Evolutionary conservation across 2,113 vertebrate species (phyloP).

Genomic region (Puntigrus tetrazona): DNA sequence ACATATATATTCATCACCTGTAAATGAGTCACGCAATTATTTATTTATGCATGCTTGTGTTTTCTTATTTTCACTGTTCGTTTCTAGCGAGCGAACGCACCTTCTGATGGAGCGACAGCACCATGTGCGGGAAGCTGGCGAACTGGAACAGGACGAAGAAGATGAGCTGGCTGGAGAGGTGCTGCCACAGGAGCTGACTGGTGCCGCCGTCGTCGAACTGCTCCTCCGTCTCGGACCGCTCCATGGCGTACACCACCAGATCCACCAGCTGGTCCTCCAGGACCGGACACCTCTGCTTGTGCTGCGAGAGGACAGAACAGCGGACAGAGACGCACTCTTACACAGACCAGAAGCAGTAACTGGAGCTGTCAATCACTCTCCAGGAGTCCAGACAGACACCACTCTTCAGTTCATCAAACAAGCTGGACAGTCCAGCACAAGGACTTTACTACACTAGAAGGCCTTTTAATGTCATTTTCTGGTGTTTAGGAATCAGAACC

Average conservation of each 20-base stretch:
- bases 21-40: too few relatives aligned
- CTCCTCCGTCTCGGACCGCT: constrained; percentile 97
- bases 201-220: constrained; percentile 98
- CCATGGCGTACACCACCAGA: constrained; percentile 98
- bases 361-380: background rate
- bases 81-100: too few relatives aligned
- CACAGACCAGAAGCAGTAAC: background rate
- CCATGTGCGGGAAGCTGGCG: constrained; percentile 99
- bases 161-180: constrained; percentile 99
- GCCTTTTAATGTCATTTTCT: background rate
- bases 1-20: too few relatives aligned
- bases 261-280: constrained; percentile 99
- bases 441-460: background rate
- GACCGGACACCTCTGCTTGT: constrained; percentile 97
- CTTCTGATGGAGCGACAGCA: constrained; percentile 98
- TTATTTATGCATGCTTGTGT: too few relatives aligned
- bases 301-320: constrained; percentile 81
- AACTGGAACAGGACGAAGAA: constrained; percentile 99
- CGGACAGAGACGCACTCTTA: constrained; percentile 64
- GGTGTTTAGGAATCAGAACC: background rate
- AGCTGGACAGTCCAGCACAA: background rate
- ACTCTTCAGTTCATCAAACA: background rate
- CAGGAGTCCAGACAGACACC: background rate
- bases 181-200: constrained; percentile 98
- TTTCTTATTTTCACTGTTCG: too few relatives aligned